phyloP scores from a whole-genome alignment of 2,888 invertebrate genomes.

The Pogonocherus hispidulus region DNA sequence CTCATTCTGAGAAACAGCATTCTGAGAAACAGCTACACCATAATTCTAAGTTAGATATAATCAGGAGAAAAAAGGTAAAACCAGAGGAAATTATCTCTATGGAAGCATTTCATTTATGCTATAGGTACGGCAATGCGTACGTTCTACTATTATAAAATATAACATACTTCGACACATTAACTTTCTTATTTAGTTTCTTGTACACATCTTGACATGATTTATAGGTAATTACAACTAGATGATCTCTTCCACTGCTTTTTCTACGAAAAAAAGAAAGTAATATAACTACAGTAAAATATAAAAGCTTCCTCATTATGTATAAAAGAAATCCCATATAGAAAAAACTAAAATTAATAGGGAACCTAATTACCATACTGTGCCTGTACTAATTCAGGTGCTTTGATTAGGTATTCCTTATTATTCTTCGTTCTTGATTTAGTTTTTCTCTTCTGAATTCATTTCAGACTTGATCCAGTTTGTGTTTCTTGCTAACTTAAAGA shows the following conservation, averaged over 20 bases:
- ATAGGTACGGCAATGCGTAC: too few relatives aligned
- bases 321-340: background rate
- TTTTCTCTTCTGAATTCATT: too few relatives aligned
- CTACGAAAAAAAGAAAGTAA: background rate
- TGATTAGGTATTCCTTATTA: too few relatives aligned
- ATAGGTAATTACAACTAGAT: background rate
- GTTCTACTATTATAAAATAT: background rate
- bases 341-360: too few relatives aligned
- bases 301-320: background rate
- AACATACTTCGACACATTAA: background rate
- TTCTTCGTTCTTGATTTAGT: too few relatives aligned
- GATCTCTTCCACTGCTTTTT: background rate
- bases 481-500: too few relatives aligned
- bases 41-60: background rate
- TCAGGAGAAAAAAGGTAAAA: slow-evolving; percentile 4
- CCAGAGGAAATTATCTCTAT: background rate
- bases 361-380: too few relatives aligned
- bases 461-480: too few relatives aligned
- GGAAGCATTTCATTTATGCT: too few relatives aligned
- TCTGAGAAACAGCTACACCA: slow-evolving; percentile 10
- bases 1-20: background rate
- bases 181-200: background rate
- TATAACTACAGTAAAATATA: background rate
- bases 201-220: background rate
- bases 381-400: too few relatives aligned